Percentiles rank a stretch among this genome's conserved stretches.
phyloP scores from a whole-genome alignment of 1,140 invertebrate species.

The Philotrypesis tridentata region DNA sequence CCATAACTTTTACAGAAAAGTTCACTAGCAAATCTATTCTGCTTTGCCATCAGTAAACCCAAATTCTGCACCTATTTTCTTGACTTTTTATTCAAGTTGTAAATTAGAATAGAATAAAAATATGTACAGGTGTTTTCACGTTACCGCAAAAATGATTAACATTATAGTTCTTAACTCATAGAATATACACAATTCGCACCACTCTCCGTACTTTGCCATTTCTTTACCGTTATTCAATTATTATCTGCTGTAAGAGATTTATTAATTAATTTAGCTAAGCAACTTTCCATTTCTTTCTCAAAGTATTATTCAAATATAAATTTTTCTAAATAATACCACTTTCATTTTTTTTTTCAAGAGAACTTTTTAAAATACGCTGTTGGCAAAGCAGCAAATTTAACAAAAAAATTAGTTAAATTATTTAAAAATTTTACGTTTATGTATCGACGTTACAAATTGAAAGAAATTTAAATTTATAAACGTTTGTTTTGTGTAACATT shows the following conservation, averaged over 20 bases:
- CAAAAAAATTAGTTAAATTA: conserved; percentile 21
- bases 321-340: conserved; percentile 20
- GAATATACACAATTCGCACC: conserved; percentile 50
- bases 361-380: conserved; percentile 45
- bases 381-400: conserved; percentile 50
- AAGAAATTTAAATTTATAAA: conserved; percentile 4
- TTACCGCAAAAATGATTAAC: conserved; percentile 48
- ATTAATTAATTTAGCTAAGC: conserved; percentile 34
- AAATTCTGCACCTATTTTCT: conserved; percentile 38
- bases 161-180: conserved; percentile 48
- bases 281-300: conserved; percentile 19
- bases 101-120: conserved; percentile 51
- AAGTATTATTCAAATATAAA: conserved; percentile 34
- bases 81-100: conserved; percentile 47
- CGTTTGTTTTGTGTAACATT: neutral
- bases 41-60: conserved; percentile 48
- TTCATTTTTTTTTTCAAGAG: conserved; percentile 24
- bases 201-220: conserved; percentile 34
- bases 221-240: conserved; percentile 37
- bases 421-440: conserved; percentile 22
- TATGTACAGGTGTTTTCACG: conserved; percentile 48
- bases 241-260: conserved; percentile 35
- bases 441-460: neutral
- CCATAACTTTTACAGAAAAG: conserved; percentile 45
- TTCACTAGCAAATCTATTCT: conserved; percentile 49